Conservation (phyloP, 2,888 invertebrate species). For the Galerucella nymphaeae region DNA sequence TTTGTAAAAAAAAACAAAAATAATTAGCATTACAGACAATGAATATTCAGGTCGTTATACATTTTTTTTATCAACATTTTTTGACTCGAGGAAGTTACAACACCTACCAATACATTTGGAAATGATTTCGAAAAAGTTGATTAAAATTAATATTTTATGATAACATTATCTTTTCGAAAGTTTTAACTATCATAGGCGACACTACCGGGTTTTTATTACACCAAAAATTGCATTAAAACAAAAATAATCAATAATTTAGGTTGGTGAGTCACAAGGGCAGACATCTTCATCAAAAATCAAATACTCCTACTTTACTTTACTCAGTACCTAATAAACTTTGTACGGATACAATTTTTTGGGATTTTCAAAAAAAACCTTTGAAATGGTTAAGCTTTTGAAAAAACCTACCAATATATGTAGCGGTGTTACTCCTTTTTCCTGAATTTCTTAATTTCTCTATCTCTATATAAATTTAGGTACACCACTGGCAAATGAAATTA, state of each 20-base stretch:
- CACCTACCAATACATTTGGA: conserved; percentile 9
- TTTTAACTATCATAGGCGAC: not conserved
- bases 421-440: no score
- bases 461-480: not conserved
- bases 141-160: conserved; percentile 7
- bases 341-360: no score
- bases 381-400: no score
- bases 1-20: not conserved
- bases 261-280: no score
- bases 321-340: no score
- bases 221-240: no score
- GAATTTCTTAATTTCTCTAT: no score
- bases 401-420: no score
- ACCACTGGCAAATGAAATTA: not conserved
- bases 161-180: conserved; percentile 13
- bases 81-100: conserved; percentile 12
- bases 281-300: no score
- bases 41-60: conserved; percentile 8
- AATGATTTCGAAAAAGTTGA: conserved; percentile 16
- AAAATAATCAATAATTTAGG: no score
- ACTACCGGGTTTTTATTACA: not conserved
- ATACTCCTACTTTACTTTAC: no score
- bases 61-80: conserved; percentile 15
- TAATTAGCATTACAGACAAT: conserved; percentile 16
- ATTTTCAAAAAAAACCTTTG: no score